phyloP scores from a whole-genome alignment of 2,888 invertebrate species.

The Scaptomyza parva region DNA sequence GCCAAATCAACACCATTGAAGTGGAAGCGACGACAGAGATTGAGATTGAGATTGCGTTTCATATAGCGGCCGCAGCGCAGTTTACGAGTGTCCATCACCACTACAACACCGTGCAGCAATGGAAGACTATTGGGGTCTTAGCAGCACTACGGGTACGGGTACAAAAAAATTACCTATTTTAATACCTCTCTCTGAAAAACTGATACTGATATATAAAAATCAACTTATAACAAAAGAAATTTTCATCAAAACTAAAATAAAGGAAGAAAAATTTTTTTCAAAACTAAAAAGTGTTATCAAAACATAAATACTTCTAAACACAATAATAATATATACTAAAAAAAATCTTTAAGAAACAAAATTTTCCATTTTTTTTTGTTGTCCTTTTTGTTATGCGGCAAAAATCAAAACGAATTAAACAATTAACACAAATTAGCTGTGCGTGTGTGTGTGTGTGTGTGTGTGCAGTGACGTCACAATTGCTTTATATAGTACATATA shows the following conservation, averaged over 20 bases:
- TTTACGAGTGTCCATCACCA: conserved; percentile 82
- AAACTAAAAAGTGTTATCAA: conserved; percentile 15
- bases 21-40: conserved; percentile 69
- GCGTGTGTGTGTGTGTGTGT: conserved; percentile 35
- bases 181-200: conserved; percentile 3
- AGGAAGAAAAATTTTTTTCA: conserved; percentile 3
- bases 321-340: conserved; percentile 1
- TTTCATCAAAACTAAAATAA: conserved; percentile 3
- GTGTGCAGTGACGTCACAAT: conserved; percentile 61
- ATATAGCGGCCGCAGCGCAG: conserved; percentile 78
- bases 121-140: conserved; percentile 85
- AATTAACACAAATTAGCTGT: conserved; percentile 40
- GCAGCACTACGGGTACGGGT: conserved; percentile 84
- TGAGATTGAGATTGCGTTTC: conserved; percentile 80
- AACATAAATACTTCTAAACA: conserved; percentile 2
- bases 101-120: conserved; percentile 82
- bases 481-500: conserved; percentile 14
- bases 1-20: conserved; percentile 76
- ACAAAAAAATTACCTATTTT: conserved; percentile 23
- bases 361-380: conserved; percentile 44
- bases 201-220: conserved; percentile 18
- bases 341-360: neutral
- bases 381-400: conserved; percentile 60
- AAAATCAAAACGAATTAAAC: conserved; percentile 51
- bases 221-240: conserved; percentile 11